Conservation (phyloP, 2,113 vertebrate genomes). For the Rhabdornis inornatus region DNA sequence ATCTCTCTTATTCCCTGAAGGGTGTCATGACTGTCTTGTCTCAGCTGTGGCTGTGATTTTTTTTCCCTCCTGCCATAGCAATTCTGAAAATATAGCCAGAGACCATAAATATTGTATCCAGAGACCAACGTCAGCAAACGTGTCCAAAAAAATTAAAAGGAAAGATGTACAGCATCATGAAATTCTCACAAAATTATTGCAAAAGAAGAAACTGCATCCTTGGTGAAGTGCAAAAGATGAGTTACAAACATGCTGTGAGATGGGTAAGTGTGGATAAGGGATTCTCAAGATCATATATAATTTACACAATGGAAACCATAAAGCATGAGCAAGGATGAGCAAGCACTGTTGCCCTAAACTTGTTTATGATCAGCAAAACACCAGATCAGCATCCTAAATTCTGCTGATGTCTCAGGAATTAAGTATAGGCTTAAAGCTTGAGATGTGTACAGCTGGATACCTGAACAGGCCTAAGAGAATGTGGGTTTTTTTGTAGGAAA, state of each 20-base stretch:
- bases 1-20: not conserved
- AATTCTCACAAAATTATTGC: not conserved
- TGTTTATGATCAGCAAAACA: not conserved
- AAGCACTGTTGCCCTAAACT: not conserved
- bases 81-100: not conserved
- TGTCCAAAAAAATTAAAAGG: not conserved
- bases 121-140: not conserved
- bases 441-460: not conserved
- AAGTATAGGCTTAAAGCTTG: not conserved
- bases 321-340: not conserved
- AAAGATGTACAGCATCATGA: not conserved
- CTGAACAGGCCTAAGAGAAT: not conserved
- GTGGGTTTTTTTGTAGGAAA: not conserved
- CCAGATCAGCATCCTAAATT: not conserved
- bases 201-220: not conserved
- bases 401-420: not conserved
- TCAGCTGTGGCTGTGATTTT: not conserved
- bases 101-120: not conserved
- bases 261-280: not conserved
- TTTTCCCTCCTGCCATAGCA: not conserved
- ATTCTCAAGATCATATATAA: not conserved
- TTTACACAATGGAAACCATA: not conserved
- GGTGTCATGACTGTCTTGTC: not conserved
- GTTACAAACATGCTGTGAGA: not conserved
- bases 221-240: not conserved